A percentile compares a stretch with the other conserved stretches of the same genome.
Evolutionary conservation across 2,888 invertebrate species (phyloP).

Genomic region (Tenthredo distinguenda): DNA sequence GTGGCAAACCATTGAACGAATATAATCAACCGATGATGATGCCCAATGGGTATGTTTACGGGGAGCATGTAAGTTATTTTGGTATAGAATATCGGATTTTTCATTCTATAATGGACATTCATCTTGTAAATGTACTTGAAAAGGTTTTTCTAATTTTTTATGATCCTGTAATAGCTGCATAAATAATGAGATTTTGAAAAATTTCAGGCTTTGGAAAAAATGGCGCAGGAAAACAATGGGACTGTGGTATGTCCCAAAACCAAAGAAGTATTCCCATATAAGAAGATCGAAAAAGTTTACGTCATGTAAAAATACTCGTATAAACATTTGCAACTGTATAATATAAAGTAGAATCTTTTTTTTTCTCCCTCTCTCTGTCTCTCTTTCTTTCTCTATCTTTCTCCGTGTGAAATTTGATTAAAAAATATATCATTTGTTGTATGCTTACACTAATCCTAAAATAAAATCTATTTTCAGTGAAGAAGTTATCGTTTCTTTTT

Average conservation of each 20-base stretch:
- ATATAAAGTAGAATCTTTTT: conserved; percentile 56
- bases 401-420: conserved; percentile 55
- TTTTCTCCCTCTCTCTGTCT: conserved; percentile 47
- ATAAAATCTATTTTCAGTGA: conserved; percentile 69
- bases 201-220: conserved; percentile 90
- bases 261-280: conserved; percentile 93
- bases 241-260: conserved; percentile 96
- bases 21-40: conserved; percentile 99
- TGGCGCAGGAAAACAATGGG: conserved; percentile 95
- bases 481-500: conserved; percentile 19
- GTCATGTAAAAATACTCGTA: conserved; percentile 89
- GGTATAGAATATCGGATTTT: not conserved
- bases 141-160: not conserved
- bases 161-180: not conserved
- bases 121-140: not conserved
- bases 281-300: conserved; percentile 97
- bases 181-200: conserved; percentile 8
- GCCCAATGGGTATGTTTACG: conserved; percentile 98
- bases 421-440: conserved; percentile 63
- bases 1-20: conserved; percentile 95
- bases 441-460: conserved; percentile 61
- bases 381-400: conserved; percentile 15
- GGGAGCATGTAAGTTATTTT: conserved; percentile 85
- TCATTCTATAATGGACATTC: not conserved
- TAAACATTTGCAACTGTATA: conserved; percentile 44